A percentile compares a stretch with the other conserved stretches of the same genome.
phyloP scores from a whole-genome alignment of 2,888 invertebrate genomes.

The Parnassius smintheus region DNA sequence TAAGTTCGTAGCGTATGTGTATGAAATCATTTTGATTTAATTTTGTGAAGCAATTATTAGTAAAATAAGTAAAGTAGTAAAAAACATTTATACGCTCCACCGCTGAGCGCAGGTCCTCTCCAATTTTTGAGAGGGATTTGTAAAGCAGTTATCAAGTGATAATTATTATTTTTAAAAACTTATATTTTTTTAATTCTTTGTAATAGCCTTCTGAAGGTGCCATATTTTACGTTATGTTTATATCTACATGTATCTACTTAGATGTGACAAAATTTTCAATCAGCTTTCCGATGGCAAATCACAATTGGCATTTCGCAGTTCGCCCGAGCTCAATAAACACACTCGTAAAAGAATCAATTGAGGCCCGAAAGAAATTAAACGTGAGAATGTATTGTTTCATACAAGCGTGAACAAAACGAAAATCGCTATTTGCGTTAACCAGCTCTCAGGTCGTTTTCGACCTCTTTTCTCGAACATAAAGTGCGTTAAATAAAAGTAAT shows the following conservation, averaged over 20 bases:
- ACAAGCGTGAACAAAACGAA: slow-evolving; percentile 74
- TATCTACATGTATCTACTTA: neutral
- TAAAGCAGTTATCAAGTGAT: no score
- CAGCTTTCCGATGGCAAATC: slow-evolving; percentile 41
- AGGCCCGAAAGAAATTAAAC: slow-evolving; percentile 78
- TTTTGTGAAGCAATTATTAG: no score
- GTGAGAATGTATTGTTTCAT: slow-evolving; percentile 81
- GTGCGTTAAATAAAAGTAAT: slow-evolving; percentile 72
- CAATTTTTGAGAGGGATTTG: no score
- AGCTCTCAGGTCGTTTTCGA: slow-evolving; percentile 77
- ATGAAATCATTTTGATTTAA: no score
- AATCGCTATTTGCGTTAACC: slow-evolving; percentile 72
- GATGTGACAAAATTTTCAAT: slow-evolving; percentile 9
- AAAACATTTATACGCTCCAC: no score
- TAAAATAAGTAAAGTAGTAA: no score
- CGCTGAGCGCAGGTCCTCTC: no score
- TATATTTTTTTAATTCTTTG: no score
- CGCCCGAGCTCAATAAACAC: slow-evolving; percentile 77
- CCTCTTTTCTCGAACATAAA: slow-evolving; percentile 74
- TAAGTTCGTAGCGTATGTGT: neutral
- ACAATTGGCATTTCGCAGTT: slow-evolving; percentile 71
- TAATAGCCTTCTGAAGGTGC: no score
- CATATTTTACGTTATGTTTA: neutral
- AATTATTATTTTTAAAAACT: no score
- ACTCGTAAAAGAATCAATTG: slow-evolving; percentile 79